Evolutionary conservation across 1,140 invertebrate species (phyloP).

Genomic region (Drosophila setifemur): DNA sequence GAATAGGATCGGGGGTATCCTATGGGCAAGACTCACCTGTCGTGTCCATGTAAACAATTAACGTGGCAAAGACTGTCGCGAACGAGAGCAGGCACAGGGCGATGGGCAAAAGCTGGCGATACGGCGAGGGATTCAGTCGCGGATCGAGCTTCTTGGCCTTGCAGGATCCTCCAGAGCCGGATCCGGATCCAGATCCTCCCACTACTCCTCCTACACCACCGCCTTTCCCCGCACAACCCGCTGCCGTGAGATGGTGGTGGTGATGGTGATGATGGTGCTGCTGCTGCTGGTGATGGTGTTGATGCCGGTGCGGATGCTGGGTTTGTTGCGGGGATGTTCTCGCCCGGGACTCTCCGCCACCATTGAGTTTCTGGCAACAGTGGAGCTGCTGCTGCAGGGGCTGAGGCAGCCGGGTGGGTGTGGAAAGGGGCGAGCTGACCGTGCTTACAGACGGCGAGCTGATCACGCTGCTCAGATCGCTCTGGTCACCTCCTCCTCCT

Average conservation of each 20-base stretch:
- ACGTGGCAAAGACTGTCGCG: slow-evolving; percentile 86
- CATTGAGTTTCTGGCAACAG: slow-evolving; percentile 60
- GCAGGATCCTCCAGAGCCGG: too few species aligned
- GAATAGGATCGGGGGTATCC: not conserved
- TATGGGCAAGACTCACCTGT: slow-evolving; percentile 83
- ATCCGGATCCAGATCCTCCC: slow-evolving; percentile 15
- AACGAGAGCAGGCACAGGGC: slow-evolving; percentile 86
- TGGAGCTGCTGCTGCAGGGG: slow-evolving; percentile 60
- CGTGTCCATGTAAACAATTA: slow-evolving; percentile 87
- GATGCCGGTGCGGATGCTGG: slow-evolving; percentile 50
- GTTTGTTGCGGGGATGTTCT: slow-evolving; percentile 45
- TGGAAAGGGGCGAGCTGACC: slow-evolving; percentile 74
- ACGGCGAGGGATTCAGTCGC: slow-evolving; percentile 75
- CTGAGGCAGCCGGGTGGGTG: slow-evolving; percentile 71
- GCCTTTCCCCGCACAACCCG: slow-evolving; percentile 30
- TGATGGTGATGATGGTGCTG: slow-evolving; percentile 61
- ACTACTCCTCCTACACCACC: slow-evolving; percentile 2
- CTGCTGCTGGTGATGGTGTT: slow-evolving; percentile 62
- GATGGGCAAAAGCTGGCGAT: slow-evolving; percentile 84
- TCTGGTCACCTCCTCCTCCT: slow-evolving; percentile 41
- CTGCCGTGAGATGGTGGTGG: slow-evolving; percentile 37
- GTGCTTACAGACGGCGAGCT: slow-evolving; percentile 78
- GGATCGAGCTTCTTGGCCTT: slow-evolving; percentile 81
- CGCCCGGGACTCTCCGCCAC: slow-evolving; percentile 33
- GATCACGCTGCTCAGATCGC: slow-evolving; percentile 71